Conservation (phyloP, 2,797 vertebrate genomes). For the Sternarchorhynchus goeldii region DNA sequence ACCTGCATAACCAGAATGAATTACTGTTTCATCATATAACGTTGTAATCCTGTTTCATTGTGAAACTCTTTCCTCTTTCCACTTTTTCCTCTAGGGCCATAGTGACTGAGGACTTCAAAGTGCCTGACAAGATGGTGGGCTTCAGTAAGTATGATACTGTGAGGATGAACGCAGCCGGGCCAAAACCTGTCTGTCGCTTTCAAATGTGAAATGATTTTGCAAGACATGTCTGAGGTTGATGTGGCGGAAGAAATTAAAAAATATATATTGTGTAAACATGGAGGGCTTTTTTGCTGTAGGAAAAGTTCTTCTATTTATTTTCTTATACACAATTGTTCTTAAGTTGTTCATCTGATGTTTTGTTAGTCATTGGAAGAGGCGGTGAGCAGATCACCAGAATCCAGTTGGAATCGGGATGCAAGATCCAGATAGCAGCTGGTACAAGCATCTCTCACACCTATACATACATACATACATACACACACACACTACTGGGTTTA, state of each 20-base stretch:
- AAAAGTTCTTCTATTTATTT: no score
- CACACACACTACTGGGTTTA: background rate
- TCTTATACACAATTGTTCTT: background rate
- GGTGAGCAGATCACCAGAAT: conserved; percentile 99
- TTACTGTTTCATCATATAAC: no score
- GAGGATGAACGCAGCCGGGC: background rate
- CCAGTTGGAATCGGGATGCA: conserved; percentile 97
- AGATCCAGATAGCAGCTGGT: conserved; percentile 99
- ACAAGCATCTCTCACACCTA: conserved; percentile 24
- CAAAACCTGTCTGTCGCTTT: background rate
- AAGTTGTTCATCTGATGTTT: conserved; percentile 51
- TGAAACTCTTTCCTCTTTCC: background rate
- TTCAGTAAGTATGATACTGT: conserved; percentile 89
- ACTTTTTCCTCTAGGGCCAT: conserved; percentile 84
- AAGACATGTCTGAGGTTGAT: no score
- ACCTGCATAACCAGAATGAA: no score
- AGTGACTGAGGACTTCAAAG: conserved; percentile 98
- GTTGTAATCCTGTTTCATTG: background rate
- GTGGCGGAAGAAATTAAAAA: no score
- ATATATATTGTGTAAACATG: no score
- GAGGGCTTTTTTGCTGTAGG: no score
- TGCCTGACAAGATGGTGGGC: conserved; percentile 99
- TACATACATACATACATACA: no score
- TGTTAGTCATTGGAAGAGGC: conserved; percentile 94
- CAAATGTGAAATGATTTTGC: no score